Evolutionary conservation across 1,140 invertebrate genomes (phyloP).

Genomic region (Drosophila ficusphila): DNA sequence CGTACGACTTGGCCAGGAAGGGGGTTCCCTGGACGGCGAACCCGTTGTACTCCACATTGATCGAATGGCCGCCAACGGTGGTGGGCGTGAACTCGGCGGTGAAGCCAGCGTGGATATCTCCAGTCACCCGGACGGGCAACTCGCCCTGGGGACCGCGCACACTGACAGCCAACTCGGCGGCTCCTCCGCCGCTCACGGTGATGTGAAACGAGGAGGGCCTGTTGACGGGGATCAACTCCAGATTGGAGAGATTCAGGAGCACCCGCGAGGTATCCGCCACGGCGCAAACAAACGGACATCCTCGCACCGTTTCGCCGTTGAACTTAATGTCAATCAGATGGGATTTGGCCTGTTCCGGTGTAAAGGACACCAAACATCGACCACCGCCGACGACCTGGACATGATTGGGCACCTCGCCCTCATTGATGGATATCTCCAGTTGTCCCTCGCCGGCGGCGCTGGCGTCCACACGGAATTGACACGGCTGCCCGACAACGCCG

Average conservation of each 20-base stretch:
- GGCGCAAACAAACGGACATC: conserved; percentile 94
- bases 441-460: conserved; percentile 98
- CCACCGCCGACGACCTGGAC: conserved; percentile 97
- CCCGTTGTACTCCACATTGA: conserved; percentile 96
- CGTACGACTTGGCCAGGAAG: conserved; percentile 96
- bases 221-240: conserved; percentile 94
- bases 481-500: conserved; percentile 95
- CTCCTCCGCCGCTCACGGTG: conserved; percentile 92
- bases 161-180: conserved; percentile 94
- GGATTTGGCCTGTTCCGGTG: conserved; percentile 94
- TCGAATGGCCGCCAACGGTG: conserved; percentile 94
- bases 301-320: conserved; percentile 97
- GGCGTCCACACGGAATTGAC: conserved; percentile 98
- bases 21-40: conserved; percentile 95
- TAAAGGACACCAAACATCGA: conserved; percentile 97
- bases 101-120: conserved; percentile 93
- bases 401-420: conserved; percentile 98
- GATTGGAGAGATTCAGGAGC: conserved; percentile 90
- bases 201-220: conserved; percentile 95
- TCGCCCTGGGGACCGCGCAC: conserved; percentile 92
- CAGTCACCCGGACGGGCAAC: conserved; percentile 94
- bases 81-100: conserved; percentile 95
- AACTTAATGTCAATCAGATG: conserved; percentile 99
- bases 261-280: conserved; percentile 92
- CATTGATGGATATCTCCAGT: conserved; percentile 98